Evolutionary conservation across 2,113 vertebrate species (phyloP).

Genomic region (Centropristis striata): DNA sequence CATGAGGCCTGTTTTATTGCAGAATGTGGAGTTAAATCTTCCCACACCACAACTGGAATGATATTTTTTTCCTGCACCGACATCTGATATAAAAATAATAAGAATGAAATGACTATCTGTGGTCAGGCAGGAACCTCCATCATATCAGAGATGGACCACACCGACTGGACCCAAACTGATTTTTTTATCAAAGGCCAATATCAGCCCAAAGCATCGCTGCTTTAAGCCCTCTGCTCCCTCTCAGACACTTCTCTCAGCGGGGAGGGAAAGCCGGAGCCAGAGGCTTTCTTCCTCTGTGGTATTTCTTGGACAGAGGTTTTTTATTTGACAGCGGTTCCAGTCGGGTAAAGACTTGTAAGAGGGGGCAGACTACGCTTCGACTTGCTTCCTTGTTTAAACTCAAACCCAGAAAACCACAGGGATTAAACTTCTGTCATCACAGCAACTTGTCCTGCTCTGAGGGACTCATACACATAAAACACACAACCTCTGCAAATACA

Average conservation of each 20-base stretch:
- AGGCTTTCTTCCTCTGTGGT: constrained; percentile 48
- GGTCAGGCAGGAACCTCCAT: constrained; percentile 57
- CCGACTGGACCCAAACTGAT: constrained; percentile 39
- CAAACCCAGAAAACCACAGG: constrained; percentile 62
- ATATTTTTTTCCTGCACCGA: constrained; percentile 35
- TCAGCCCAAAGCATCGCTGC: constrained; percentile 41
- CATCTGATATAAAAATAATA: constrained; percentile 65
- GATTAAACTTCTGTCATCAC: constrained; percentile 70
- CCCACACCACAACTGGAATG: constrained; percentile 14
- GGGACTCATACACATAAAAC: constrained; percentile 27
- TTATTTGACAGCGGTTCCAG: constrained; percentile 72
- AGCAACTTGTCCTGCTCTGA: constrained; percentile 48
- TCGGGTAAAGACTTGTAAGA: constrained; percentile 63
- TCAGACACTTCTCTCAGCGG: constrained; percentile 35
- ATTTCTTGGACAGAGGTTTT: constrained; percentile 56
- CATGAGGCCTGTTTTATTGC: neutral
- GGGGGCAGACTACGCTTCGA: constrained; percentile 24
- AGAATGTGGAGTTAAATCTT: constrained; percentile 34
- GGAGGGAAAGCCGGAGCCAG: constrained; percentile 25
- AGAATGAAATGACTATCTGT: constrained; percentile 61
- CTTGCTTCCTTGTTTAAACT: constrained; percentile 66
- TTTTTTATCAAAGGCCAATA: constrained; percentile 67
- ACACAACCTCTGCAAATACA: constrained; percentile 42
- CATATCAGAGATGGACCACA: constrained; percentile 47
- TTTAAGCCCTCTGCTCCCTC: constrained; percentile 23